Base-by-base conservation (phyloP, 2,797 vertebrate genomes). In the Merluccius polli region DNA sequence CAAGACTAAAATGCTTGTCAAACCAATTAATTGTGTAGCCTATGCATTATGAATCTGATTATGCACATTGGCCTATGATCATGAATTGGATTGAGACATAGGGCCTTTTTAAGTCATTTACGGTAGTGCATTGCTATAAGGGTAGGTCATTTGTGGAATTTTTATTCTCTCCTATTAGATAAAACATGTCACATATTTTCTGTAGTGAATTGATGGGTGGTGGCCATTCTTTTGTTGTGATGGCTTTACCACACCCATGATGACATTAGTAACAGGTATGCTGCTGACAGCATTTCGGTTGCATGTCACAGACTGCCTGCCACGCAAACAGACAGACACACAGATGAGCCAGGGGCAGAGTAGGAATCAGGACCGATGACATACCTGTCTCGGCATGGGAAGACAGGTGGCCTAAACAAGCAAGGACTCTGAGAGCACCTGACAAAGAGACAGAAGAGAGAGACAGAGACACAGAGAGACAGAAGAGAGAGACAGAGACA, bases 311-410 rank as follows among this genome's bases (percentile, higher is more conserved):
- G 77, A 76, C 84, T 85, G 77, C 83, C 74, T 73, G 44, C 71
- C 41, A 7, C 29, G 73, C 72, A 78, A 1, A 38, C 36, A 65
- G 15, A 65, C 59, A 65, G 10, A 27, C 59, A 65, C 59, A 27
- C n/a, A 65, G 77, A 65, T 27, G n/a, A 27, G 59, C n/a, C 59
- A 65, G 59, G 59, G 59, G 59, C 59, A 82, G 69, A 74, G 77
- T 78, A 90, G 77, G 81, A 91, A 91, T 90, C 89, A 91, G 82
- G 90, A 84, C 78, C 12, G 87, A 90, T 90, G 83, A 90, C 91
- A 92, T 93, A 90, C 88, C 89, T 88, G 82, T n/a, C 11, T 75
- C 83, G 77, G 82, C 73, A 78, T 32, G 83, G 82, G 83, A 85
- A 78, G 83, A 9, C 33, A 27, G 81, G 86, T 75, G 84, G 30